phyloP scores from a whole-genome alignment of 2,888 invertebrate genomes.

The Pelosia muscerda region DNA sequence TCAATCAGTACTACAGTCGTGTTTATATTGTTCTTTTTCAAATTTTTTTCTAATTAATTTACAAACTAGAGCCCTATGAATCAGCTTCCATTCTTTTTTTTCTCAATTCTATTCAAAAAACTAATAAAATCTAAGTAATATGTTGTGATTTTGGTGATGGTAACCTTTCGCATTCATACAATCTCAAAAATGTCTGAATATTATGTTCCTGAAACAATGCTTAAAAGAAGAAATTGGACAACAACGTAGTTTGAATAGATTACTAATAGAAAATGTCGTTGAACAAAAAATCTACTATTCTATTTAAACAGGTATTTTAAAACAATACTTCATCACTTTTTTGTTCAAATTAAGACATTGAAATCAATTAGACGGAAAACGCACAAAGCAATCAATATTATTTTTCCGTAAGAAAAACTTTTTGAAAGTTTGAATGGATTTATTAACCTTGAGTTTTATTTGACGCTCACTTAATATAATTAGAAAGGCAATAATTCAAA shows the following conservation, averaged over 20 bases:
- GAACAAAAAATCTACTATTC: not conserved
- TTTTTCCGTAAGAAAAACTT: slow-evolving; percentile 55
- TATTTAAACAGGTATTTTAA: not conserved
- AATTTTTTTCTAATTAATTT: no score
- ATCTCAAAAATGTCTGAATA: not conserved
- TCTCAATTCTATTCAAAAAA: no score
- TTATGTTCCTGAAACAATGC: no score
- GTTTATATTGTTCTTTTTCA: no score
- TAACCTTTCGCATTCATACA: not conserved
- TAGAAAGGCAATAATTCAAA: slow-evolving; percentile 45
- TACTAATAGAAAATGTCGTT: not conserved
- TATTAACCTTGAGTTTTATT: slow-evolving; percentile 52
- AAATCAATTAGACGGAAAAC: slow-evolving; percentile 34
- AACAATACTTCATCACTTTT: not conserved
- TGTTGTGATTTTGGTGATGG: no score
- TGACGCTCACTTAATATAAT: slow-evolving; percentile 35
- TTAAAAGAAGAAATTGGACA: not conserved
- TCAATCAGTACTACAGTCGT: no score
- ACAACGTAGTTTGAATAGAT: not conserved
- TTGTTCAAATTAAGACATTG: not conserved
- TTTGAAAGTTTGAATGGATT: slow-evolving; percentile 45
- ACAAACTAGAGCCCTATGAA: not conserved
- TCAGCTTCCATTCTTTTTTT: not conserved
- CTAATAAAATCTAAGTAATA: no score
- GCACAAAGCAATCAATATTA: slow-evolving; percentile 48